These are phyloP conservation scores for Pyrrhia umbra DNA, from an alignment of 2,888 invertebrate species.

Conservation along the genomic window DNA sequence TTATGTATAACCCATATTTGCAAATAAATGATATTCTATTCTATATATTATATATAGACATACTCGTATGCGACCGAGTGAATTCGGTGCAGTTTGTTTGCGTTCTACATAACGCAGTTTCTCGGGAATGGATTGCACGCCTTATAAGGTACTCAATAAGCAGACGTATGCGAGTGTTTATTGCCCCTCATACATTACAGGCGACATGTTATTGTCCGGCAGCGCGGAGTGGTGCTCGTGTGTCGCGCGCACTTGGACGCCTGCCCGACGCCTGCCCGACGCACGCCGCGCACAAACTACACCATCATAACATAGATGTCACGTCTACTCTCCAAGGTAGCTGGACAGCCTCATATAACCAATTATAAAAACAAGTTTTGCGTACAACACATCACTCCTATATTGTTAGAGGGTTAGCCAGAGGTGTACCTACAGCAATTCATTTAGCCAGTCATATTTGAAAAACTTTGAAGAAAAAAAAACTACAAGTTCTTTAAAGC, in stretches of 20 bases:
- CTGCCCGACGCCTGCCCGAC: slow-evolving; percentile 17
- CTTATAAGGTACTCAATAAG: background rate
- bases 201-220: slow-evolving; percentile 26
- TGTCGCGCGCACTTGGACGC: slow-evolving; percentile 25
- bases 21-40: too few species aligned
- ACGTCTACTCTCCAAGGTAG: background rate
- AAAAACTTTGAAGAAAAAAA: too few species aligned
- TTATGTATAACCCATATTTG: too few species aligned
- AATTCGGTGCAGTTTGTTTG: slow-evolving; percentile 5
- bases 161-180: slow-evolving; percentile 21
- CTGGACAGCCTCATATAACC: too few species aligned
- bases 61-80: too few species aligned
- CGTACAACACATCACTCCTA: too few species aligned
- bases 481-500: too few species aligned
- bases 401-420: too few species aligned
- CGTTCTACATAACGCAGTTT: slow-evolving; percentile 13
- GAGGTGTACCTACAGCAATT: too few species aligned
- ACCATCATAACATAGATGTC: slow-evolving; percentile 4
- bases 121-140: background rate
- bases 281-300: background rate
- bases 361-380: too few species aligned
- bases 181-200: slow-evolving; percentile 26
- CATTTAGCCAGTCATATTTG: too few species aligned
- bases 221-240: slow-evolving; percentile 4
- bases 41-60: too few species aligned